Conservation (phyloP, 2,113 vertebrate genomes). For the Hemiprocne comata region DNA sequence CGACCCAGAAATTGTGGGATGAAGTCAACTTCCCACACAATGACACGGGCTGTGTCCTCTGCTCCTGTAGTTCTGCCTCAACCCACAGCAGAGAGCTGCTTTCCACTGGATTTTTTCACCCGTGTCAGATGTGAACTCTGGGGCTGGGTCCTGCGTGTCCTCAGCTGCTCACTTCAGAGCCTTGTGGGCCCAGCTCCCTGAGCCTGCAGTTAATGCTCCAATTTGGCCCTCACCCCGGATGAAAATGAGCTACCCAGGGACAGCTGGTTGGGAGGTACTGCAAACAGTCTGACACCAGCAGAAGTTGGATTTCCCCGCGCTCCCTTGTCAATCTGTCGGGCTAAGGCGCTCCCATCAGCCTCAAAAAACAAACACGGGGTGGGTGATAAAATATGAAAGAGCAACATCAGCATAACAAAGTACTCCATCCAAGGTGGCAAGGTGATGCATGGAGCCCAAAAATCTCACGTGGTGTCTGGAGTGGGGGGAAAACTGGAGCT, state of each 20-base stretch:
- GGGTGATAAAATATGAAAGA: not conserved
- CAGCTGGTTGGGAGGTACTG: constrained; percentile 43
- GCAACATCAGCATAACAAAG: not conserved
- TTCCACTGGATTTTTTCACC: not conserved
- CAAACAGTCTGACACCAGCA: constrained; percentile 33
- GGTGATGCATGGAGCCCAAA: not conserved
- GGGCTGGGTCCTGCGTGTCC: not conserved
- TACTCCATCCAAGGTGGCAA: accelerated
- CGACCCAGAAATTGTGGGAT: not conserved
- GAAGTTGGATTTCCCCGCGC: not conserved
- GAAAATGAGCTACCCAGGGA: constrained; percentile 31
- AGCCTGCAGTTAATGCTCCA: not conserved
- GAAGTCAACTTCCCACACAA: not conserved
- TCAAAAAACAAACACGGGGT: not conserved
- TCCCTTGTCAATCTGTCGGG: not conserved
- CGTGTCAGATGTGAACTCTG: not conserved
- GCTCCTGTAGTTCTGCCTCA: not conserved
- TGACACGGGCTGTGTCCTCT: not conserved
- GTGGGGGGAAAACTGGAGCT: not conserved
- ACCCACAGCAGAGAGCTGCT: not conserved
- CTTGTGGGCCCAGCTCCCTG: not conserved
- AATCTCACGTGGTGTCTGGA: accelerated
- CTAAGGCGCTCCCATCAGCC: not conserved
- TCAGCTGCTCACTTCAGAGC: constrained; percentile 12
- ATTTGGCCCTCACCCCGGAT: not conserved